Evolutionary conservation across 2,797 vertebrate genomes (phyloP).

Genomic region (Karalla daura): DNA sequence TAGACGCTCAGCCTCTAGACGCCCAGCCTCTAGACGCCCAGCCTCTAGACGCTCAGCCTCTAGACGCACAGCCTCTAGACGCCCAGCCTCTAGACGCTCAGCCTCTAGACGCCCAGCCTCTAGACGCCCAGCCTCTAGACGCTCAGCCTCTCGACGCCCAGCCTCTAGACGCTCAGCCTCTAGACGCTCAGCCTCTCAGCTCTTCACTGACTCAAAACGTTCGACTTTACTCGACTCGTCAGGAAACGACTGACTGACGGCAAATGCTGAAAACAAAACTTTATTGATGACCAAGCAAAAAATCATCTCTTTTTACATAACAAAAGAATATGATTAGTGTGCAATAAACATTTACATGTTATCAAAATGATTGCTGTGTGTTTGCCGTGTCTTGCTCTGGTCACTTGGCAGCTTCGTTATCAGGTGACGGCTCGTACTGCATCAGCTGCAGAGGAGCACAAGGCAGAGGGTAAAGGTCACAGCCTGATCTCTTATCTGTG

Average conservation of each 20-base stretch:
- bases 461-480: neutral
- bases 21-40: no score
- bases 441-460: slow-evolving; percentile 83
- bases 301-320: slow-evolving; percentile 32
- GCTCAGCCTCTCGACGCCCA: no score
- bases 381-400: neutral
- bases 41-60: no score
- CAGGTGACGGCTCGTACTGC: slow-evolving; percentile 89
- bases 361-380: neutral
- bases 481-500: neutral
- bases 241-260: slow-evolving; percentile 3
- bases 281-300: slow-evolving; percentile 55
- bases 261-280: slow-evolving; percentile 30
- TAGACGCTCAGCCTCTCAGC: no score
- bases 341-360: slow-evolving; percentile 57
- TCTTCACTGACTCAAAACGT: no score
- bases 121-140: no score
- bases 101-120: no score
- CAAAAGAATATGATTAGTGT: slow-evolving; percentile 34
- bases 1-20: no score
- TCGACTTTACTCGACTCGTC: no score
- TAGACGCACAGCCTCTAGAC: no score
- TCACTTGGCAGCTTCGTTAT: slow-evolving; percentile 86
- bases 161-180: no score
- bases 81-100: no score